phyloP scores from a whole-genome alignment of 1,140 invertebrate genomes.

The Neodiprion lecontei region DNA sequence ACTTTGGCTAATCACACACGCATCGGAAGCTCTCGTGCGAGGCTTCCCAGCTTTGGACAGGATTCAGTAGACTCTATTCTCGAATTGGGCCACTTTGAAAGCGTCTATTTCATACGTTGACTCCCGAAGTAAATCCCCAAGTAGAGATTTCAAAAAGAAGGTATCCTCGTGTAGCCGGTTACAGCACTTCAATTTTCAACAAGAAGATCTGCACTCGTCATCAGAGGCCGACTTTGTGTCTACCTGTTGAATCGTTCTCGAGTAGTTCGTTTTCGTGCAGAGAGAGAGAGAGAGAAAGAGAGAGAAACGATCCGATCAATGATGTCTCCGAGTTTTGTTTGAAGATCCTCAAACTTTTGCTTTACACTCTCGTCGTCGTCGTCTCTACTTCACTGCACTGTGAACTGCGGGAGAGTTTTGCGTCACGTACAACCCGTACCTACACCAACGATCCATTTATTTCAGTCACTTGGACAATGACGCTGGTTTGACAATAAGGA shows the following conservation, averaged over 20 bases:
- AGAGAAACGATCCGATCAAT: neutral
- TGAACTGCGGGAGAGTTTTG: too few species aligned
- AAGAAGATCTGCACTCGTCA: neutral
- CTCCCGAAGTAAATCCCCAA: neutral
- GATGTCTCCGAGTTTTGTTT: too few species aligned
- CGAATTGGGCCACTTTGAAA: neutral
- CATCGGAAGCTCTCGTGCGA: neutral
- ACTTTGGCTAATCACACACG: too few species aligned
- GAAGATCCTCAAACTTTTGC: too few species aligned
- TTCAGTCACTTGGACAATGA: too few species aligned
- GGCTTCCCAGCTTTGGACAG: neutral
- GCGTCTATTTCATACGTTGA: neutral
- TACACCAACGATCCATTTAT: too few species aligned
- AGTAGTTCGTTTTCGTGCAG: neutral
- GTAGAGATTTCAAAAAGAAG: neutral
- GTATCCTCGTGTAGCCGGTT: neutral
- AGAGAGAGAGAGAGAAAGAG: neutral
- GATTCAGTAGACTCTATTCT: neutral
- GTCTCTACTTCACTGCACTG: too few species aligned
- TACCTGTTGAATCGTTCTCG: neutral
- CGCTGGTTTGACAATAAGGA: too few species aligned
- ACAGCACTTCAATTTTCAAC: neutral
- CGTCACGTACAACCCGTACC: too few species aligned
- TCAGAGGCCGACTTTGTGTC: neutral
- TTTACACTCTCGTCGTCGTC: too few species aligned